Evolutionary conservation across 2,797 vertebrate species (phyloP), one percentile per base, ranked within the genome.

Genomic region (Parambassis ranga): DNA sequence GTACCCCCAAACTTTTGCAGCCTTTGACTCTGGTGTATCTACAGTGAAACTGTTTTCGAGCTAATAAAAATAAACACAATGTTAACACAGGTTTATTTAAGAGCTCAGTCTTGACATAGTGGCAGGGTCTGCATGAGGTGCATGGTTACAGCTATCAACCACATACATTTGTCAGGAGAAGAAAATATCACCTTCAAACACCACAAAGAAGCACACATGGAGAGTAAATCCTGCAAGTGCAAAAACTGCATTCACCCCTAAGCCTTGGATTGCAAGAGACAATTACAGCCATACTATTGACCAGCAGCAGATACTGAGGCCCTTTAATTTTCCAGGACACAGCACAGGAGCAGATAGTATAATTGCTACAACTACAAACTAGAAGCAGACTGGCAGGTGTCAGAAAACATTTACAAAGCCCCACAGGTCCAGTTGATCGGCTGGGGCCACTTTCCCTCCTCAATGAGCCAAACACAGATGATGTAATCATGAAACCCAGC

Each of bases 321-420:
- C 16, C 38, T 77, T 81, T 18, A 27, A 65, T 87, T 84, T 79
- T 74, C 63, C 65, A 58, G 65, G 30, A 71, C 68, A 71, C 33
- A 46, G 71, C 51, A 71, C 73, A 75, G 55, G 41, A 60, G 19
- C 56, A 61, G 23, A 56, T 36, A 28, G 66, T 46, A 56, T 35
- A 20, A 51, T 63, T 38, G 14, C 57, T 33, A 11, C 36, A 32
- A 37, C 22, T 39, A 31, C 62, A 62, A 71, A 63, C n/a, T 33
- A 48, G 49, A 47, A 46, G 35, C 18, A 46, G 8, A 46, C 58
- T 7, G 36, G 31, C 31, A 43, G 39, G 35, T 69, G 43, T 28
- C 58, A 68, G 9, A 30, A 31, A 56, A 30, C 24, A 27, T 67
- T 56, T 58, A 47, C 35, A 44, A 71, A 57, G 26, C 48, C 31